Conservation (phyloP, 1,140 invertebrate genomes). For the Drosophila sturtevanti region DNA sequence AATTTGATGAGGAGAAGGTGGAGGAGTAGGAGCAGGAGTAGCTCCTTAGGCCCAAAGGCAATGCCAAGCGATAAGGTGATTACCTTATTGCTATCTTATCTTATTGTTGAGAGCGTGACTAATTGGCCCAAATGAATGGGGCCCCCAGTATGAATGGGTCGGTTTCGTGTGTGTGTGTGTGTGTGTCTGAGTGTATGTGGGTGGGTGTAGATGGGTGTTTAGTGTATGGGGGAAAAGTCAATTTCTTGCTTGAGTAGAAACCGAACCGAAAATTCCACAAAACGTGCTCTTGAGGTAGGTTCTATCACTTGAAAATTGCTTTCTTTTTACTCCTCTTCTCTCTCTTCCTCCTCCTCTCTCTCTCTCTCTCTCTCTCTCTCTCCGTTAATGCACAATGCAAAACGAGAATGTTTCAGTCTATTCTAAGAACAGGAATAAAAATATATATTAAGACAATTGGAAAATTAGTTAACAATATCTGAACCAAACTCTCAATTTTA, state of each 20-base stretch:
- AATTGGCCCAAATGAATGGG: constrained; percentile 68
- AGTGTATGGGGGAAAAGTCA: constrained; percentile 14
- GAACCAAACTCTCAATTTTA: too few relatives aligned
- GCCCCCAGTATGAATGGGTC: constrained; percentile 4
- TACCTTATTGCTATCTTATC: constrained; percentile 71
- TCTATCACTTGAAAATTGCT: constrained; percentile 10
- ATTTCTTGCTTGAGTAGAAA: constrained; percentile 34
- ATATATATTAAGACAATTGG: too few relatives aligned
- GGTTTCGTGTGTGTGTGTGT: background rate
- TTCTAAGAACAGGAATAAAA: too few relatives aligned
- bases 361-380: too few relatives aligned
- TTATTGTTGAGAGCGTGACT: constrained; percentile 54
- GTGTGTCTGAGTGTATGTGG: constrained; percentile 18
- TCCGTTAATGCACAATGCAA: too few relatives aligned
- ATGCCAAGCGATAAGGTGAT: constrained; percentile 71
- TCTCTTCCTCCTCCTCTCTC: background rate
- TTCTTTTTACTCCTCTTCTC: background rate
- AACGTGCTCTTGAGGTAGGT: constrained; percentile 63
- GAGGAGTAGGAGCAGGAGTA: constrained; percentile 25
- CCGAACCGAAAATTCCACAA: constrained; percentile 15
- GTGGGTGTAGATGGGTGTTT: background rate
- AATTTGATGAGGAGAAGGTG: background rate
- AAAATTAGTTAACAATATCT: too few relatives aligned
- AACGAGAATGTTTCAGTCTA: too few relatives aligned
- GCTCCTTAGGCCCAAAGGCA: constrained; percentile 47